phyloP scores from a whole-genome alignment of 2,113 vertebrate genomes.

The Theristicus caerulescens region DNA sequence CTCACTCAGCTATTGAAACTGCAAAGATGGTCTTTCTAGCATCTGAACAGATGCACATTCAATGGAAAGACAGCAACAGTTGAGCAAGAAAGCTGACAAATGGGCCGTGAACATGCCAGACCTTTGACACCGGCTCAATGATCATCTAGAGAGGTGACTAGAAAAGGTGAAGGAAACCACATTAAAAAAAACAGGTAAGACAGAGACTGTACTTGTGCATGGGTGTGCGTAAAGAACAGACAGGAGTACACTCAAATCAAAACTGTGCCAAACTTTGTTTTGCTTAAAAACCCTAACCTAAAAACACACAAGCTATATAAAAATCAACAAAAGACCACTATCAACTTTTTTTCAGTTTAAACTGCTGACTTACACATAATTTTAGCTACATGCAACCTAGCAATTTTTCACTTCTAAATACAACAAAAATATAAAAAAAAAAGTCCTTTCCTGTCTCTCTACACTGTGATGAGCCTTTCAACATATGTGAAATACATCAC shows the following conservation, averaged over 20 bases:
- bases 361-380: neutral
- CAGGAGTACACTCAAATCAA: neutral
- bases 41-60: neutral
- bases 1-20: neutral
- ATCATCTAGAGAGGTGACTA: neutral
- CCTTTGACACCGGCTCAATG: accelerated
- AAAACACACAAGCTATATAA: neutral
- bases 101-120: neutral
- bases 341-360: neutral
- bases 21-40: neutral
- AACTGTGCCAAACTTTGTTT: neutral
- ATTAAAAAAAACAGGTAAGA: neutral
- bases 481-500: neutral
- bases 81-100: neutral
- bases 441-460: neutral
- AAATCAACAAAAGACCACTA: neutral
- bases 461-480: neutral
- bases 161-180: neutral
- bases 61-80: neutral
- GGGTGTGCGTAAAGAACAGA: neutral
- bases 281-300: neutral
- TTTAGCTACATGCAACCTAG: neutral
- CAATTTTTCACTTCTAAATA: neutral
- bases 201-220: neutral
- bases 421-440: neutral